Evolutionary conservation across 2,797 vertebrate genomes (phyloP), one percentile per base, ranked within the genome.

Genomic region (Echiichthys vipera): DNA sequence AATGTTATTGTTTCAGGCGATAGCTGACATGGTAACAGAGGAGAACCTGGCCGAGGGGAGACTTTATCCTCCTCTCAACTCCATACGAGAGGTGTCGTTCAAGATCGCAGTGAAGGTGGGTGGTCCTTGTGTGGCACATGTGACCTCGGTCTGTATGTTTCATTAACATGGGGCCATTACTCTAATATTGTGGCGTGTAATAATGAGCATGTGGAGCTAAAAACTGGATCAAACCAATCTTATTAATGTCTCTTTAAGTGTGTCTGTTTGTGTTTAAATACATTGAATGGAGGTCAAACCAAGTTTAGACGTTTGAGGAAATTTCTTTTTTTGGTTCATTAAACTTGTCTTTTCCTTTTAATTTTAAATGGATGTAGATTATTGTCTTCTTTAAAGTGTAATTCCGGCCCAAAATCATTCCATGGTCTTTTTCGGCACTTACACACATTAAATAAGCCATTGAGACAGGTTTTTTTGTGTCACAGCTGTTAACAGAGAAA

Each of bases 11-110:
- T 68, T 45, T 39, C 87, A 99, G 98, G 91, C 95, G 4, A 97
- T 99, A 59, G 95, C 98, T 74, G 93, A 94, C 0, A 94, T 97
- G 89, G 97, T 99, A 53, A 98, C 98, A 3, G 96, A 97, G 77
- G 94, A 98, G 77, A 51, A 99, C 81, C 92, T 99, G 83, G 95
- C 95, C 0, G 97, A 99, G 84, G 98, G 98, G 56, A 93, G 98
- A 80, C 93, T 99, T 12, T 99, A 98, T 80, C 98, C 98, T 9
- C 98, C 97, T 5, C 94, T 99, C 70, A 95, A 69, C 76, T 94
- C 82, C 88, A 99, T 99, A 69, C 94, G 96, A 93, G 97, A 99
- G 18, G 97, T 99, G 74, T 99, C 98, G 87, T 94, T 98, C 86
- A 98, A 97, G 94, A 99, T 99, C 0, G 98, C 98, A 18, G 91